Percentiles rank a stretch among this genome's conserved stretches.
Conservation (phyloP, 2,113 vertebrate species). For the Malurus melanocephalus region DNA sequence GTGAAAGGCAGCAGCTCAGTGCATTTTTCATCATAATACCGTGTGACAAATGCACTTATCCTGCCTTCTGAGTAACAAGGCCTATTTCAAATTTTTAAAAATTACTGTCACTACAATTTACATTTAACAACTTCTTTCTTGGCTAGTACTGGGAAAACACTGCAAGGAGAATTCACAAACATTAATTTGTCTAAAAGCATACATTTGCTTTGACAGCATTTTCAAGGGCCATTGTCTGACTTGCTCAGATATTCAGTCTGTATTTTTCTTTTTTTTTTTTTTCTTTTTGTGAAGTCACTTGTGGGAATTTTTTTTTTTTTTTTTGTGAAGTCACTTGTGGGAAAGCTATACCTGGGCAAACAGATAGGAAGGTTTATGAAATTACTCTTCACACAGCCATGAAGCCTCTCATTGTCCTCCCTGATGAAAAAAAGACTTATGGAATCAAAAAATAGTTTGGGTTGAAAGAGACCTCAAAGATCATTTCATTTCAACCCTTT, state of each 20-base stretch:
- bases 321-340: neutral
- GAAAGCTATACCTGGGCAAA: neutral
- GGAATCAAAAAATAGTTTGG: neutral
- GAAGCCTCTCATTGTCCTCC: neutral
- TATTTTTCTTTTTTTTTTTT: neutral
- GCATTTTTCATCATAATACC: neutral
- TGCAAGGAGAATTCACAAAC: constrained; percentile 14
- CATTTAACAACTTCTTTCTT: constrained; percentile 5
- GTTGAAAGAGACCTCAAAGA: neutral
- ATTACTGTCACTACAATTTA: constrained; percentile 31
- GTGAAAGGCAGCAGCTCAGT: neutral
- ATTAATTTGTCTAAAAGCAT: constrained; percentile 24
- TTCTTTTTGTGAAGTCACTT: neutral
- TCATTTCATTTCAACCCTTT: neutral
- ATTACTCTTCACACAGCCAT: neutral
- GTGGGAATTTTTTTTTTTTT: neutral
- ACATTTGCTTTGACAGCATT: constrained; percentile 23
- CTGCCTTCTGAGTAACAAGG: neutral
- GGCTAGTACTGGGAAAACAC: constrained; percentile 4
- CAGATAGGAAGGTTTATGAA: neutral
- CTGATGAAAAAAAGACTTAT: neutral
- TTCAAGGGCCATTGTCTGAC: neutral
- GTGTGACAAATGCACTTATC: neutral
- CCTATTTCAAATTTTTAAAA: neutral
- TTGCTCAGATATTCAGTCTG: neutral